Percentiles rank a stretch among this genome's conserved stretches.
These are phyloP conservation scores for Arenaria interpres DNA, from an alignment of 2,113 vertebrate species.

Conservation along the genomic window DNA sequence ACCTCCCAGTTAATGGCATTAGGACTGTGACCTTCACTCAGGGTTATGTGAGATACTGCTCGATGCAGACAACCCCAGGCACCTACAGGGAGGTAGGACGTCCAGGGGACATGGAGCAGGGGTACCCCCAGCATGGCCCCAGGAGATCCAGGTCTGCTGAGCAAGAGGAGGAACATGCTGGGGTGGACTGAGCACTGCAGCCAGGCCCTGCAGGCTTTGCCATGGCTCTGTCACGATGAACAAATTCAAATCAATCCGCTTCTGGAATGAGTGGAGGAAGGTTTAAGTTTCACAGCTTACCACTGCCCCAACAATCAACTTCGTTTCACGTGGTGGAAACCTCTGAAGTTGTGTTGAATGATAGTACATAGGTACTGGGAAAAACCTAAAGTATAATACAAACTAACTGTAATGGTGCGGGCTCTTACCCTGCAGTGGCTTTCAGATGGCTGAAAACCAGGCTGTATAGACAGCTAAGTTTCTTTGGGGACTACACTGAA, in stretches of 20 bases:
- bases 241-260: not conserved
- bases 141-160: not conserved
- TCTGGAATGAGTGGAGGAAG: not conserved
- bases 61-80: not conserved
- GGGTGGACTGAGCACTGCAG: not conserved
- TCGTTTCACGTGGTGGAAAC: not conserved
- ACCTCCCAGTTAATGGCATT: not conserved
- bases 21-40: accelerated
- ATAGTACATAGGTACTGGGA: not conserved
- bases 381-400: not conserved
- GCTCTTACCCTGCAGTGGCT: not conserved
- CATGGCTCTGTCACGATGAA: not conserved
- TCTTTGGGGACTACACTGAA: not conserved
- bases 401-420: not conserved
- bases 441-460: not conserved
- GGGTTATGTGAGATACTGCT: not conserved
- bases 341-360: not conserved
- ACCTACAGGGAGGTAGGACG: accelerated
- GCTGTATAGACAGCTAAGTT: not conserved
- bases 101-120: accelerated
- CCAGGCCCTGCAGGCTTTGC: not conserved
- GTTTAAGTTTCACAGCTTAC: not conserved
- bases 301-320: not conserved
- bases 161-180: not conserved
- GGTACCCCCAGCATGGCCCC: too few species aligned